These are phyloP conservation scores for Pteria penguin DNA, from an alignment of 2,888 invertebrate genomes.

Conservation along the genomic window DNA sequence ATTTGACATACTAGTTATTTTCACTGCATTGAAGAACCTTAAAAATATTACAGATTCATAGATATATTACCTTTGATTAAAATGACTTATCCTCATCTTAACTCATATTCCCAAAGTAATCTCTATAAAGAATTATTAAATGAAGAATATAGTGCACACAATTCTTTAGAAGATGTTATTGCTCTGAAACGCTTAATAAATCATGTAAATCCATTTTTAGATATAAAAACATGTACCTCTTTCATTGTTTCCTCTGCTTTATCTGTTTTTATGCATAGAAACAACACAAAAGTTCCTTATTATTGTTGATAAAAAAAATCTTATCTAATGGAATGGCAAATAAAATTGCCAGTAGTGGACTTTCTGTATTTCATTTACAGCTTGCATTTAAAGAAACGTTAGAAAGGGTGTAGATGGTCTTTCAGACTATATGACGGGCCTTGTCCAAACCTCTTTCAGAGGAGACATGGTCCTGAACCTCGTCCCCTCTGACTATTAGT, in stretches of 20 bases:
- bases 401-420: neutral
- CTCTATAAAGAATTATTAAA: neutral
- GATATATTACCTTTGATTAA: conserved; percentile 7
- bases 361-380: neutral
- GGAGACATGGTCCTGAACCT: too few relatives aligned
- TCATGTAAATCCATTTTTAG: too few relatives aligned
- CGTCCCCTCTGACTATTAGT: too few relatives aligned
- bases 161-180: neutral
- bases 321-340: neutral
- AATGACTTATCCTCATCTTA: neutral
- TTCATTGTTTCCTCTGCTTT: neutral
- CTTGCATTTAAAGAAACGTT: conserved; percentile 6
- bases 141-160: neutral
- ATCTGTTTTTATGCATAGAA: neutral
- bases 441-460: too few relatives aligned
- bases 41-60: conserved; percentile 1
- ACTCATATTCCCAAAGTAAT: conserved; percentile 15
- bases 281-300: neutral
- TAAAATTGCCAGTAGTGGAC: conserved; percentile 13
- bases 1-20: conserved; percentile 12
- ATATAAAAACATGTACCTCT: neutral
- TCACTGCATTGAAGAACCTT: conserved; percentile 1
- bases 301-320: neutral
- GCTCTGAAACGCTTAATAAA: neutral
- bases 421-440: too few relatives aligned